A percentile compares a stretch with the other conserved stretches of the same genome.
phyloP scores from a whole-genome alignment of 2,797 vertebrate species.

The Lophius americanus region DNA sequence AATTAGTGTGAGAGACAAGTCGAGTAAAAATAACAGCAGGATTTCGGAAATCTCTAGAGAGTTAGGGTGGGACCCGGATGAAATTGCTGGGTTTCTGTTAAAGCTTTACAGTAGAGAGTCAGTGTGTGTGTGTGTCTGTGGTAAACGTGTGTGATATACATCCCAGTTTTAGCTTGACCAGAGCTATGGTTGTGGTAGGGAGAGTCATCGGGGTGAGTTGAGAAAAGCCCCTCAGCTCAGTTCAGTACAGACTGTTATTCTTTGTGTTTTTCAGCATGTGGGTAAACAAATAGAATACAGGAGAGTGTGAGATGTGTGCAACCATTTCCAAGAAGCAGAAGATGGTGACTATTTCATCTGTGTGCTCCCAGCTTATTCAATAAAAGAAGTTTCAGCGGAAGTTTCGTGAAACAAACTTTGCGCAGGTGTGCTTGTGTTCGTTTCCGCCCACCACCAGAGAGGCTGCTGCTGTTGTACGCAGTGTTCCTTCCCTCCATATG shows the following conservation, averaged over 20 bases:
- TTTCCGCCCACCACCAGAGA: constrained; percentile 17
- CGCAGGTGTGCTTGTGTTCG: constrained; percentile 4
- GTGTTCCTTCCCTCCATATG: constrained; percentile 25
- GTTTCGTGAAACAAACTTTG: constrained; percentile 34
- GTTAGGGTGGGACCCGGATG: constrained; percentile 76
- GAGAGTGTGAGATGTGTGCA: constrained; percentile 25
- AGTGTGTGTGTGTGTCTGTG: constrained; percentile 48
- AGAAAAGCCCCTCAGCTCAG: constrained; percentile 33
- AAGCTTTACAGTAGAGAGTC: constrained; percentile 37
- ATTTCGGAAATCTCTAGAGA: constrained; percentile 71
- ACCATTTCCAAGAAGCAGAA: constrained; percentile 48
- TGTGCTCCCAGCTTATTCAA: constrained; percentile 32
- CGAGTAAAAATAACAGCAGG: constrained; percentile 80
- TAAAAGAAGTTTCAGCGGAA: constrained; percentile 26
- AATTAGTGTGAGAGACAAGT: constrained; percentile 39
- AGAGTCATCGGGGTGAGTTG: constrained; percentile 50
- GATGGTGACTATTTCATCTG: constrained; percentile 54
- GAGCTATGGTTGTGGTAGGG: constrained; percentile 69
- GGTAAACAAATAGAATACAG: constrained; percentile 17
- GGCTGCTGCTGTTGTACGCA: constrained; percentile 14
- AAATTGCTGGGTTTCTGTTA: constrained; percentile 82
- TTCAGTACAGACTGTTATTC: constrained; percentile 32
- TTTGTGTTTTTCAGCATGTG: constrained; percentile 49
- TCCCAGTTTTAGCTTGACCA: constrained; percentile 74
- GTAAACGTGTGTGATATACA: constrained; percentile 50